Conservation (phyloP, 2,113 vertebrate genomes). For the Rhinichthys klamathensis region DNA sequence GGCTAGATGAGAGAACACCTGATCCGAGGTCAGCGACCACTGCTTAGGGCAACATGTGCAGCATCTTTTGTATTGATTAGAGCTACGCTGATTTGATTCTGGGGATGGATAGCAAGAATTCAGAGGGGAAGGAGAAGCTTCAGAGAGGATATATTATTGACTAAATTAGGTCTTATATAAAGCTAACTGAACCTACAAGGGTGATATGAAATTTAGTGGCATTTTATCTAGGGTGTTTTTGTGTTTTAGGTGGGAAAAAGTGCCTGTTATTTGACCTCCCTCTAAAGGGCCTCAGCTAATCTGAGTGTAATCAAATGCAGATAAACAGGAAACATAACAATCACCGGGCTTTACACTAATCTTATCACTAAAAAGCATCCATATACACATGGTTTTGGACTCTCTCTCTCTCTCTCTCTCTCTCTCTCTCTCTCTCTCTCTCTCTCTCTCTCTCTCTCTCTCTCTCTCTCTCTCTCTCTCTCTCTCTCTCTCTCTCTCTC, state of each 20-base stretch:
- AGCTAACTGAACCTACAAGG: not conserved
- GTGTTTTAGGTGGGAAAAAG: not conserved
- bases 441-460: no score
- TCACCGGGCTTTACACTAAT: constrained; percentile 51
- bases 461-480: no score
- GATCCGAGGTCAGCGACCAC: not conserved
- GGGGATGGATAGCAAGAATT: constrained; percentile 24
- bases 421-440: not conserved
- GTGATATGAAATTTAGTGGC: not conserved
- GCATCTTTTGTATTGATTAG: constrained; percentile 31
- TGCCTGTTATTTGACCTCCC: constrained; percentile 1
- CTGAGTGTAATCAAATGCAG: constrained; percentile 47
- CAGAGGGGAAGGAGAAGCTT: not conserved
- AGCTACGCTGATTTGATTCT: constrained; percentile 20
- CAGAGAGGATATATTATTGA: not conserved
- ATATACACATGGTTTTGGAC: no score
- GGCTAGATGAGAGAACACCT: constrained; percentile 5
- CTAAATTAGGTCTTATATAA: not conserved
- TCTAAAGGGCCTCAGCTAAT: constrained; percentile 21
- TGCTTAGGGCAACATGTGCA: constrained; percentile 4
- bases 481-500: no score
- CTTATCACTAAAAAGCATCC: constrained; percentile 47
- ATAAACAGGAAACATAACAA: constrained; percentile 62
- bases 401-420: not conserved
- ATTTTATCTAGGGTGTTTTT: not conserved